Base-by-base conservation (phyloP, 1,140 invertebrate species). In the Pachypsylla venusta region DNA sequence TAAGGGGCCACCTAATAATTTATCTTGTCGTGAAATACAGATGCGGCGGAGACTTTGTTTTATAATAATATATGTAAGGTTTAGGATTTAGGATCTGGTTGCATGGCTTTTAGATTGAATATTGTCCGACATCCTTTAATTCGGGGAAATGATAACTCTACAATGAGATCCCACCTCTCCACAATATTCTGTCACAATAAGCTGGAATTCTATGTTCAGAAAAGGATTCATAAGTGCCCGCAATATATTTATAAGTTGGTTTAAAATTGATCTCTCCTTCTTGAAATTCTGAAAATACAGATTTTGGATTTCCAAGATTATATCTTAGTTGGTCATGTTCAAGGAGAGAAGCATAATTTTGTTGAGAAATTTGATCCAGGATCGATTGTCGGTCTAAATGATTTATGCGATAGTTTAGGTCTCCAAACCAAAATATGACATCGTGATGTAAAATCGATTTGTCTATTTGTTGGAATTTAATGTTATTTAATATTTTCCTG, bases 81-180 rank as follows among this genome's bases (percentile, higher is more conserved):
- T n/a, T n/a, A n/a, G n/a, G n/a, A n/a, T n/a, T n/a, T n/a, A n/a
- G n/a, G n/a, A n/a, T n/a, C n/a, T n/a, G n/a, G n/a, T n/a, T n/a
- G n/a, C n/a, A n/a, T n/a, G n/a, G n/a, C n/a, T n/a, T n/a, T n/a
- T n/a, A n/a, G n/a, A n/a, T n/a, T n/a, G n/a, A n/a, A n/a, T n/a
- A n/a, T n/a, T n/a, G n/a, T n/a, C n/a, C n/a, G n/a, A n/a, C n/a
- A n/a, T n/a, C n/a, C n/a, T n/a, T n/a, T n/a, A n/a, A n/a, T n/a
- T n/a, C n/a, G n/a, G n/a, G n/a, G n/a, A n/a, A n/a, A n/a, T n/a
- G n/a, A n/a, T n/a, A n/a, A n/a, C n/a, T n/a, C n/a, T n/a, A n/a
- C n/a, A n/a, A n/a, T n/a, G n/a, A n/a, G n/a, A n/a, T n/a, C n/a
- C 10, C 22, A 48, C 42, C 42, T 48, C 42, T 48, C 42, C 42